Evolutionary conservation across 2,888 invertebrate genomes (phyloP).

Genomic region (Aphidius colemani): DNA sequence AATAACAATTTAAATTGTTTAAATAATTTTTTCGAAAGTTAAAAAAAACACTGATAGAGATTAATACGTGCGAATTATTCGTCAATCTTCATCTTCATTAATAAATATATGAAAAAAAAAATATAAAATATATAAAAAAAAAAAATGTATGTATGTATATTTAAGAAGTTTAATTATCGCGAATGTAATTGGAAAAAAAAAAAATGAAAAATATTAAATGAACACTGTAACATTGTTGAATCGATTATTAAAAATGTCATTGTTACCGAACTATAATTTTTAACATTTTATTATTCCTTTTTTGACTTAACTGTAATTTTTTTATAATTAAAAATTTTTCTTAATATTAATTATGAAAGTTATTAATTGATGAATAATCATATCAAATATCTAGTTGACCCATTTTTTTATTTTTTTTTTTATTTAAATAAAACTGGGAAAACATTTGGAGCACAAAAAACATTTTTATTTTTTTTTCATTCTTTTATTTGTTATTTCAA

Average conservation of each 20-base stretch:
- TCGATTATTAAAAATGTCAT: constrained; percentile 60
- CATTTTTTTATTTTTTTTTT: neutral
- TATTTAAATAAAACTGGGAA: too few relatives aligned
- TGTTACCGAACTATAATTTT: constrained; percentile 56
- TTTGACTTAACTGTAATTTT: neutral
- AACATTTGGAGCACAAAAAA: too few relatives aligned
- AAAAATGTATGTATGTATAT: constrained; percentile 56
- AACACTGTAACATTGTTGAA: constrained; percentile 53
- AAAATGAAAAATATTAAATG: constrained; percentile 32
- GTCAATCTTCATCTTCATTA: neutral
- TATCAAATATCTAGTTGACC: neutral
- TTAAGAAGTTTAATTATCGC: constrained; percentile 51
- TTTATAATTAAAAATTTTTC: neutral
- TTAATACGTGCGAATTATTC: too few relatives aligned
- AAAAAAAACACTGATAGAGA: constrained; percentile 2
- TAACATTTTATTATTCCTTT: constrained; percentile 5
- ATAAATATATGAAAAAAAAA: constrained; percentile 15
- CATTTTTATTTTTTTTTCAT: too few relatives aligned
- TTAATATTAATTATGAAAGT: neutral
- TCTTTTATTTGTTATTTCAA: too few relatives aligned
- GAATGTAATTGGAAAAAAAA: constrained; percentile 47
- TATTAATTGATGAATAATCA: neutral
- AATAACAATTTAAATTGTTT: neutral
- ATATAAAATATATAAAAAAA: too few relatives aligned
- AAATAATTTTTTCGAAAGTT: neutral